Conservation (phyloP, 1,140 invertebrate genomes). For the Agrypnia vestita region DNA sequence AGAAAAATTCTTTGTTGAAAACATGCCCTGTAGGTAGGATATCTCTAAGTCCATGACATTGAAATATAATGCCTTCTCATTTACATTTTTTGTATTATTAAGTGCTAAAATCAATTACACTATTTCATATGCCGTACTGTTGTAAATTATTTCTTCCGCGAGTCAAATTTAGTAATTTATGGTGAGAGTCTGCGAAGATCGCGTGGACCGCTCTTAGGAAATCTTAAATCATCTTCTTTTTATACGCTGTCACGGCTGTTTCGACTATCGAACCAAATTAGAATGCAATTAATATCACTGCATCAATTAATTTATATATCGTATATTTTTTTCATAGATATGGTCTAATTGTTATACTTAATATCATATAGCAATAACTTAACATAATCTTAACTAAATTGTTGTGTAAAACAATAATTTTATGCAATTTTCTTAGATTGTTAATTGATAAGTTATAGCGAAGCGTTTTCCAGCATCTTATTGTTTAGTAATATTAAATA, state of each 20-base stretch:
- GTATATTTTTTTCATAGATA: no score
- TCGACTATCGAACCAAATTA: conserved; percentile 5
- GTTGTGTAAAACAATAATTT: no score
- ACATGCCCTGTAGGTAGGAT: no score
- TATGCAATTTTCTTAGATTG: no score
- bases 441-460: no score
- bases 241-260: not conserved
- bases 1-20: no score
- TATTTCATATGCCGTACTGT: conserved; percentile 15
- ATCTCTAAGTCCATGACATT: not conserved
- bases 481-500: no score
- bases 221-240: conserved; percentile 29
- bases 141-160: conserved; percentile 25
- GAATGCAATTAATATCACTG: not conserved
- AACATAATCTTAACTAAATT: no score
- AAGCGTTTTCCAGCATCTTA: no score
- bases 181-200: not conserved
- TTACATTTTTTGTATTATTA: conserved; percentile 22
- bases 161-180: conserved; percentile 34
- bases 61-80: not conserved
- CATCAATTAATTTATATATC: no score
- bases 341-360: no score
- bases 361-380: no score
- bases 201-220: conserved; percentile 15
- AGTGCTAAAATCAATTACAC: conserved; percentile 36